These are phyloP conservation scores for Palythoa grandis DNA, from an alignment of 92 coral and sea anemone genomes.

Conservation along the genomic window DNA sequence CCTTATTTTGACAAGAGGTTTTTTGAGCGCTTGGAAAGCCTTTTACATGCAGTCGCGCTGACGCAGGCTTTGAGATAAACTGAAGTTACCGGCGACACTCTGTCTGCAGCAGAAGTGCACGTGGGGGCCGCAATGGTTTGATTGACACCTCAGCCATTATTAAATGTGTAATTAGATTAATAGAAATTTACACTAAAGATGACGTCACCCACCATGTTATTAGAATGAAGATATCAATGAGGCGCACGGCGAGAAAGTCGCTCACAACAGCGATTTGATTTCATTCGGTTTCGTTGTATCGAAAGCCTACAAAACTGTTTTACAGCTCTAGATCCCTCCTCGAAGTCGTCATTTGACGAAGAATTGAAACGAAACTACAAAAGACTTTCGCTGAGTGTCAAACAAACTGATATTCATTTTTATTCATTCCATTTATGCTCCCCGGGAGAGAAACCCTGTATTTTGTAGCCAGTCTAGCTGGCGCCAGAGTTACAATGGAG, in stretches of 20 bases:
- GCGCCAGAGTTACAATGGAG: conserved; percentile 85
- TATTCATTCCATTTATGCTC: conserved; percentile 81
- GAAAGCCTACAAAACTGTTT: not conserved
- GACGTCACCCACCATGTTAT: conserved; percentile 72
- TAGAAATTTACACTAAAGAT: conserved; percentile 74
- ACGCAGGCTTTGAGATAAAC: conserved; percentile 71
- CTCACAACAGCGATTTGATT: not conserved
- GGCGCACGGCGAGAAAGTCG: conserved; percentile 23
- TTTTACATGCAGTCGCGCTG: conserved; percentile 62
- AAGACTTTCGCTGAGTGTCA: conserved; percentile 59
- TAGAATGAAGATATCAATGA: conserved; percentile 41
- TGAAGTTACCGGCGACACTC: conserved; percentile 81
- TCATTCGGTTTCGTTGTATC: conserved; percentile 7
- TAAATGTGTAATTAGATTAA: conserved; percentile 88
- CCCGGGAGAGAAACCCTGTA: conserved; percentile 81
- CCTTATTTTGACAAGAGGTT: conserved; percentile 50
- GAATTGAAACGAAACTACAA: conserved; percentile 5
- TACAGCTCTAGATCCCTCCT: not conserved
- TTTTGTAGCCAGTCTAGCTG: conserved; percentile 71
- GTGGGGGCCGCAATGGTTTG: conserved; percentile 70
- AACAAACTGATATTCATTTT: conserved; percentile 54
- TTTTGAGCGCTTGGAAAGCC: conserved; percentile 60
- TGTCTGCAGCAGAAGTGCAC: conserved; percentile 85
- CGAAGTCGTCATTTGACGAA: not conserved
- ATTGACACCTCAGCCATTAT: conserved; percentile 88